phyloP scores from a whole-genome alignment of 2,888 invertebrate genomes.

The Kuschelorhynchus macadamiae region DNA sequence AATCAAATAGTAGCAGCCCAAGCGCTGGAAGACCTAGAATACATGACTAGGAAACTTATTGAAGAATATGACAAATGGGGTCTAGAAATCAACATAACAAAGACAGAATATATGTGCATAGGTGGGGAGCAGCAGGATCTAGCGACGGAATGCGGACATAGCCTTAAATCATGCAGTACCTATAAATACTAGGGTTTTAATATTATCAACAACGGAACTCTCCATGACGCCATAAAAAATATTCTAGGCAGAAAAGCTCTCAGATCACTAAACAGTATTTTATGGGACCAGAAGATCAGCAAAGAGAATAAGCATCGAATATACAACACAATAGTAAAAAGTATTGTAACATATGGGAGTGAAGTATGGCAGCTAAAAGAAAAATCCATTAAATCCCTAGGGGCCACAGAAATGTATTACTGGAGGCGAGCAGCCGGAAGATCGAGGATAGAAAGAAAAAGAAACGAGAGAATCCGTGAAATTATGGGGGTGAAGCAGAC shows the following conservation, averaged over 20 bases:
- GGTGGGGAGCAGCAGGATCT: neutral
- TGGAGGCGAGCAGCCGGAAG: too few species aligned
- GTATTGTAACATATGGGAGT: conserved; percentile 9
- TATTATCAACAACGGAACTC: neutral
- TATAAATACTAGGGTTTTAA: conserved; percentile 3
- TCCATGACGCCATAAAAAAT: conserved; percentile 1
- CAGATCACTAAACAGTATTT: neutral
- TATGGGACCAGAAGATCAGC: conserved; percentile 9
- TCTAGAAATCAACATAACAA: neutral
- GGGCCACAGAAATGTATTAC: neutral
- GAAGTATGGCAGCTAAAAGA: conserved; percentile 9
- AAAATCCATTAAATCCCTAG: neutral
- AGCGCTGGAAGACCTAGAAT: too few species aligned
- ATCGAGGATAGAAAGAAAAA: conserved; percentile 4
- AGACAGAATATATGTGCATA: conserved; percentile 15
- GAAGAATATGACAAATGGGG: neutral
- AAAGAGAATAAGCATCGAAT: conserved; percentile 2
- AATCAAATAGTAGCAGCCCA: too few species aligned
- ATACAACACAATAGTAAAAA: conserved; percentile 19
- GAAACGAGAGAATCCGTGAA: conserved; percentile 5
- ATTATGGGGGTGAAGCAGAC: neutral
- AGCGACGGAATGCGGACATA: neutral
- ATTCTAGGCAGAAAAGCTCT: neutral
- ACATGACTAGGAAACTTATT: neutral
- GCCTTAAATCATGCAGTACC: too few species aligned